Evolutionary conservation across 2,797 vertebrate species (phyloP).

Genomic region (Gobionotothen gibberifrons): DNA sequence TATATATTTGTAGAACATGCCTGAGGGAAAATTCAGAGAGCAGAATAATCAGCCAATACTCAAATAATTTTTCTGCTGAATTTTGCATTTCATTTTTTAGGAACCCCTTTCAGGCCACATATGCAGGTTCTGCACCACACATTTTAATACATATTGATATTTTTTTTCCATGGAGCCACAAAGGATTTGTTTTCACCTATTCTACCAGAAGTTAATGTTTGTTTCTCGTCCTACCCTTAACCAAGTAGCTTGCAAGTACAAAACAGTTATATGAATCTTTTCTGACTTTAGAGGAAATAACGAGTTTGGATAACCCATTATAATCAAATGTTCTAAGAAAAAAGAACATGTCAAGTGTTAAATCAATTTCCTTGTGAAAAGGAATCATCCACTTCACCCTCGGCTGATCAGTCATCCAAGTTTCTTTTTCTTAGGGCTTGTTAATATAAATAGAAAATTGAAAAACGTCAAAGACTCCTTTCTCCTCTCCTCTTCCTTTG

Average conservation of each 20-base stretch:
- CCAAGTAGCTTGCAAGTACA: neutral
- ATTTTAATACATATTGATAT: slow-evolving; percentile 4
- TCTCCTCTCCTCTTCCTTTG: neutral
- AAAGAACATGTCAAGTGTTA: neutral
- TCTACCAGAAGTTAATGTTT: neutral
- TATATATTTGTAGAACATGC: neutral
- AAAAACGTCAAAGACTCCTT: neutral
- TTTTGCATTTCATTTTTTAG: slow-evolving; percentile 26
- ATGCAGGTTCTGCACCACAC: neutral
- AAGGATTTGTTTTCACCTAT: neutral
- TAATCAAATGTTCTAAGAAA: neutral
- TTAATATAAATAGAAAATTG: neutral
- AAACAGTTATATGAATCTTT: neutral
- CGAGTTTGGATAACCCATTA: neutral
- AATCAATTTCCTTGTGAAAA: neutral
- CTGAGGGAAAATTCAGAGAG: slow-evolving; percentile 16
- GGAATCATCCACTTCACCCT: neutral
- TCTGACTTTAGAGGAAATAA: neutral
- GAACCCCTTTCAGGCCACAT: slow-evolving; percentile 2
- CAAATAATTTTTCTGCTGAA: slow-evolving; percentile 15
- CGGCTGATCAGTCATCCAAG: neutral
- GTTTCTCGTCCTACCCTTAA: neutral
- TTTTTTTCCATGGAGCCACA: neutral
- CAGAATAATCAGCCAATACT: slow-evolving; percentile 12
- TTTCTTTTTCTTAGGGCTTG: neutral